A percentile compares a stretch with the other conserved stretches of the same genome.
Evolutionary conservation across 2,888 invertebrate species (phyloP).

Genomic region (Laothoe populi): DNA sequence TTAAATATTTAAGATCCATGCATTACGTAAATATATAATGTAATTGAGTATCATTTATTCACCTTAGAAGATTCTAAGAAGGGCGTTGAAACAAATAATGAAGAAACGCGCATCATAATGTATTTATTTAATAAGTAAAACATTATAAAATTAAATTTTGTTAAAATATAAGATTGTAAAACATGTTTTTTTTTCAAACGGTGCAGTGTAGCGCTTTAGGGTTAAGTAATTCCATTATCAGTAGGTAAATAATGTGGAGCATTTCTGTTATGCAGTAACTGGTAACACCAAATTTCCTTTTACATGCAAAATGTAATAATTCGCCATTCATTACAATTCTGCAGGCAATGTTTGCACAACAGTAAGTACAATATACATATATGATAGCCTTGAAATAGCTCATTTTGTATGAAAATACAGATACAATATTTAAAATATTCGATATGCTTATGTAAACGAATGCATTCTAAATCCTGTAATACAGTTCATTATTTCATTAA

Average conservation of each 20-base stretch:
- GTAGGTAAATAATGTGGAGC: neutral
- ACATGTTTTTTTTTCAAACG: neutral
- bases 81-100: too few species aligned
- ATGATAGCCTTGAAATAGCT: constrained; percentile 44
- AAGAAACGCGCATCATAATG: too few species aligned
- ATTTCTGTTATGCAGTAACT: neutral
- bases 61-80: too few species aligned
- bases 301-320: constrained; percentile 36
- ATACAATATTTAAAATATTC: constrained; percentile 2
- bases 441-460: too few species aligned
- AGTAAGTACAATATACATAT: constrained; percentile 39
- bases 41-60: too few species aligned
- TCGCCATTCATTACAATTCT: constrained; percentile 46
- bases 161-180: neutral
- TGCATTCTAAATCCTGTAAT: too few species aligned
- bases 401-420: constrained; percentile 40
- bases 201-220: neutral
- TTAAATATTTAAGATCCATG: too few species aligned
- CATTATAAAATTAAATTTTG: neutral
- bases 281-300: constrained; percentile 10
- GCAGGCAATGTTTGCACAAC: constrained; percentile 47
- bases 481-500: too few species aligned
- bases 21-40: too few species aligned
- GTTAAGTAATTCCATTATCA: constrained; percentile 17
- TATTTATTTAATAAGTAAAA: neutral